Base-by-base conservation (phyloP, 1,140 invertebrate genomes). In the Apis florea region DNA sequence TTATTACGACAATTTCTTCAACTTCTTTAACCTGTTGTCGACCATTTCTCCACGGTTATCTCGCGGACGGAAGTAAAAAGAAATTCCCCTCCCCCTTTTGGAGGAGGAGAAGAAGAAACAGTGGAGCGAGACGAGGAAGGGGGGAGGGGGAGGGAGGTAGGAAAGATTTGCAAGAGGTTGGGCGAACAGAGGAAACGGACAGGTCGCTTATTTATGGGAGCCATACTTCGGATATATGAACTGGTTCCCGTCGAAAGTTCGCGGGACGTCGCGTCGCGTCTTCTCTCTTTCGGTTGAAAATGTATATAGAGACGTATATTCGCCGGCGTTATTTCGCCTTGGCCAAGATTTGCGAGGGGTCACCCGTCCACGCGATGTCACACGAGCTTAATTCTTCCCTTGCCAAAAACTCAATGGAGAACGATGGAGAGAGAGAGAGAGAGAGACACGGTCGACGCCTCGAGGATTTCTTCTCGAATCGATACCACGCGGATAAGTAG, bases 161-260 rank as follows among this genome's bases (percentile, higher is more conserved):
- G 84, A 86, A 88, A 72, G 80, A 77, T 79, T 77, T 74, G 83
- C 78, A 84, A 87, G 88, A 88, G 91, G 81, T 89, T 86, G 87
- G 90, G 90, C 89, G 89, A 91, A 91, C 91, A 90, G 90, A 91
- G 86, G 89, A 87, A 93, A 91, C 92, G 92, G 92, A 93, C 92
- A 91, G 91, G 81, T 90, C 91, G 90, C 92, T 94, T 94, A 93
- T 93, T 94, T 94, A 93, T 93, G 91, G 93, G 91, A 89, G 93
- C 91, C 91, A 93, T 93, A 93, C 92, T 92, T 93, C 90, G 93
- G 92, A 94, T 93, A 93, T 93, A 94, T 94, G 92, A 93, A 94
- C 93, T 94, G 92, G 92, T 93, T 93, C 90, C 91, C 90, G 91
- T 93, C 92, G 91, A 94, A 93, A 94, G 91, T 93, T 93, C 90